phyloP scores from a whole-genome alignment of 2,888 invertebrate species.

The Osedax fenrisi region DNA sequence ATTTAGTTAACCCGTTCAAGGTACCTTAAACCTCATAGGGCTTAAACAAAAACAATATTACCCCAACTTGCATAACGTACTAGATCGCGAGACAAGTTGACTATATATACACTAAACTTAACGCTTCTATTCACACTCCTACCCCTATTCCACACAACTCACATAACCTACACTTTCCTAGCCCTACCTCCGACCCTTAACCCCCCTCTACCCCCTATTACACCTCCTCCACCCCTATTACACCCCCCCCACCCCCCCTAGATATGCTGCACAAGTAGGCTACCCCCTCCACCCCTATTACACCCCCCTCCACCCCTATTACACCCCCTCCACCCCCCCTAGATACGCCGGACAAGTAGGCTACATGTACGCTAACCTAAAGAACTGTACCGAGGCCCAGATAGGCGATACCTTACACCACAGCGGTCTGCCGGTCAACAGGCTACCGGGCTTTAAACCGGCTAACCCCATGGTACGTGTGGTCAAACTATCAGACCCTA shows the following conservation, averaged over 20 bases:
- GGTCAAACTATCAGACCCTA: too few relatives aligned
- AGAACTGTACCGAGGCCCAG: constrained; percentile 61
- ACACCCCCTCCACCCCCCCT: neutral
- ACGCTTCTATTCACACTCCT: neutral
- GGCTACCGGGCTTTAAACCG: constrained; percentile 59
- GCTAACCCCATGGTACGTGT: constrained; percentile 64
- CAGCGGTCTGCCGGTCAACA: constrained; percentile 53
- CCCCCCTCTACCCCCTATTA: neutral
- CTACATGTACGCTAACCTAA: constrained; percentile 70
- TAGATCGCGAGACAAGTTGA: too few relatives aligned
- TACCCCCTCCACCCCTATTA: neutral
- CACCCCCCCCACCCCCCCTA: neutral
- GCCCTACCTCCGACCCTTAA: neutral
- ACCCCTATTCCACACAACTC: neutral
- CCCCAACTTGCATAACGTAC: too few relatives aligned
- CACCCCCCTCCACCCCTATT: neutral
- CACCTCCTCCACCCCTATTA: neutral
- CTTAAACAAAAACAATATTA: too few relatives aligned
- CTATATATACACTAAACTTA: too few relatives aligned
- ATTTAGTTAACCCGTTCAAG: too few relatives aligned
- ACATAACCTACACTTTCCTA: neutral
- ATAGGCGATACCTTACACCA: constrained; percentile 67
- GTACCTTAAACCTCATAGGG: too few relatives aligned
- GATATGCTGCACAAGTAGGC: neutral
- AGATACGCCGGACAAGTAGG: constrained; percentile 80